Base-by-base conservation (phyloP, 2,888 invertebrate genomes). In the Tachina lurida region DNA sequence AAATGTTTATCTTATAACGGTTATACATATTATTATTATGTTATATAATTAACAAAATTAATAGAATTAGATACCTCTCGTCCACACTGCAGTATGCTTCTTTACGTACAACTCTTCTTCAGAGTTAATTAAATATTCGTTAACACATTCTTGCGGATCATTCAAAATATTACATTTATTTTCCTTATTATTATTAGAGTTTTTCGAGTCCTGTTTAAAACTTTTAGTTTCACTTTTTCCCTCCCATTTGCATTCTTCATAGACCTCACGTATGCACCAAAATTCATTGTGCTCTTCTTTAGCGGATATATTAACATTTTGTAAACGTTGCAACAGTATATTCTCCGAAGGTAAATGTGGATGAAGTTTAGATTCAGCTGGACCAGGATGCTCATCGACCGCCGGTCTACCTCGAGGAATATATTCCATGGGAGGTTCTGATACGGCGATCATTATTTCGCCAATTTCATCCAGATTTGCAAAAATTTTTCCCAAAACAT, bases 71-170 rank as follows among this genome's bases (percentile, higher is more conserved):
- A 10, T 89, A 94, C 94, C 95, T 93, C 94, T 94, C 12, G 95
- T 96, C 96, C 97, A 97, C 47, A 98, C 95, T 5, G 97, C 97
- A 19, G 97, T 96, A 90, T 96, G 95, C 2, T 96, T 97, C 89
- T 95, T 96, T 2, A 97, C 95, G 94, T 97, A 98, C 74, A 98
- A 93, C 91, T 98, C 98, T 91, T 98, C 98, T 92, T 98, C 98
- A 91, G 95, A 94, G 89, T 93, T 93, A 0, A 92, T 91, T 79
- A 91, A 89, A 49, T 89, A 91, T 78, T 92, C 92, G 31, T 89
- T 91, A 88, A 93, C 91, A 73, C 91, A 93, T 68, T 90, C 89
- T 0, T 87, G 77, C 7, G 76, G 62, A 9, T n/a, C 62, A 22
- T 12, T 62, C 15, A 56, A 10, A 4, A 56, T 19, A 49, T 68